Conservation (phyloP, 2,797 vertebrate species). For the Pseudopleuronectes americanus region DNA sequence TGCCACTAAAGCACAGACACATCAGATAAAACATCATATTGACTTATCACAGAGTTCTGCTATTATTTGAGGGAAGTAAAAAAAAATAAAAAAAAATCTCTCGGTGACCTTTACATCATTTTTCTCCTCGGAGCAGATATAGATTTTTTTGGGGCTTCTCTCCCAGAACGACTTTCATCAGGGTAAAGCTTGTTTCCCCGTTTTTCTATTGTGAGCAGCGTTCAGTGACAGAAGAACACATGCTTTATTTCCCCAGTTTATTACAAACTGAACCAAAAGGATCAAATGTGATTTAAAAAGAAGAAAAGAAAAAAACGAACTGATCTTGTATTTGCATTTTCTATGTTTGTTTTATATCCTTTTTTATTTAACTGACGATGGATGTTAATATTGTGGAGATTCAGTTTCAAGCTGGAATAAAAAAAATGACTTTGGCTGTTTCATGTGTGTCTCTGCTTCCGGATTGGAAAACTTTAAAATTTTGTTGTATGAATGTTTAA, state of each 20-base stretch:
- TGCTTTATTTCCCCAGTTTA: slow-evolving; percentile 33
- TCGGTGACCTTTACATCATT: slow-evolving; percentile 66
- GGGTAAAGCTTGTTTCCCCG: slow-evolving; percentile 26
- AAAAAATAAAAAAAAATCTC: slow-evolving; percentile 28
- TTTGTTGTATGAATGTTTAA: slow-evolving; percentile 35
- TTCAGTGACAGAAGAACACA: slow-evolving; percentile 39
- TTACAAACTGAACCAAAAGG: slow-evolving; percentile 38
- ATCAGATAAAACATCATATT: slow-evolving; percentile 43
- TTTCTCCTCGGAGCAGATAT: slow-evolving; percentile 66
- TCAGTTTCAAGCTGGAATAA: slow-evolving; percentile 73
- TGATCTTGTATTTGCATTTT: slow-evolving; percentile 59
- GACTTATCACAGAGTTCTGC: slow-evolving; percentile 27
- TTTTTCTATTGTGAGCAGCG: slow-evolving; percentile 21
- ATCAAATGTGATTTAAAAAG: background rate
- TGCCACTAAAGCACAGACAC: slow-evolving; percentile 15
- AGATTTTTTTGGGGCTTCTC: slow-evolving; percentile 71
- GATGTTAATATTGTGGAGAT: slow-evolving; percentile 67
- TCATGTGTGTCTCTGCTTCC: slow-evolving; percentile 36
- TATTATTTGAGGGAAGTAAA: slow-evolving; percentile 24
- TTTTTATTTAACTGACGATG: slow-evolving; percentile 75
- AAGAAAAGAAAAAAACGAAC: background rate
- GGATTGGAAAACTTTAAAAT: slow-evolving; percentile 31
- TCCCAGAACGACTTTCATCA: slow-evolving; percentile 70
- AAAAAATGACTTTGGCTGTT: slow-evolving; percentile 50
- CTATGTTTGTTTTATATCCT: slow-evolving; percentile 70